These are phyloP conservation scores for Meiosimyza decipiens DNA, from an alignment of 2,888 invertebrate genomes.

Conservation along the genomic window DNA sequence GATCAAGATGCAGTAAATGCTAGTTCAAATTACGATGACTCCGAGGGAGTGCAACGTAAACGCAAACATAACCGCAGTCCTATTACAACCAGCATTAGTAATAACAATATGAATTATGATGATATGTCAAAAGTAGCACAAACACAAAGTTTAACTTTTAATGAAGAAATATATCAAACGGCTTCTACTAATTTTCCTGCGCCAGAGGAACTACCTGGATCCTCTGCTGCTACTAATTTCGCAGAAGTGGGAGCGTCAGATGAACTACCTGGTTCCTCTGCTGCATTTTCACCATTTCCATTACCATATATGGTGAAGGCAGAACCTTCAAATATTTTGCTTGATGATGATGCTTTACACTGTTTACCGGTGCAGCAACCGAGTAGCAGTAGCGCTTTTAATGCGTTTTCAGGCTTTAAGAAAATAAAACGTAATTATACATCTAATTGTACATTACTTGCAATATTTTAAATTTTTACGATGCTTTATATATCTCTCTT, in stretches of 20 bases:
- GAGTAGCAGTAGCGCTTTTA: not conserved
- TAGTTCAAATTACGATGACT: not conserved
- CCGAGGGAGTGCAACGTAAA: not conserved
- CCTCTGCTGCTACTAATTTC: no score
- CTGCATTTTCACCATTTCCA: not conserved
- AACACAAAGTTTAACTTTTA: not conserved
- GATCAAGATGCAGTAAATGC: not conserved
- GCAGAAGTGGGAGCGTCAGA: not conserved
- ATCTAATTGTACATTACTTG: not conserved
- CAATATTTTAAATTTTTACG: not conserved
- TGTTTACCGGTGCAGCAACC: constrained; percentile 9
- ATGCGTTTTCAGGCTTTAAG: constrained; percentile 19
- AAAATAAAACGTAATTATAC: constrained; percentile 20
- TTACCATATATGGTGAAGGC: not conserved
- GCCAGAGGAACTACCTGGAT: no score
- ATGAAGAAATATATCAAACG: no score
- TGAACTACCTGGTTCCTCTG: not conserved
- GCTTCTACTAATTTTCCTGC: no score
- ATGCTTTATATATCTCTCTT: not conserved
- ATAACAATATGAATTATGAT: not conserved
- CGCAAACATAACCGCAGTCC: not conserved
- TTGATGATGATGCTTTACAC: not conserved
- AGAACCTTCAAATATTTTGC: not conserved
- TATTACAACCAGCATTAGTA: not conserved
- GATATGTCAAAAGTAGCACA: not conserved